Evolutionary conservation across 2,888 invertebrate genomes (phyloP), one percentile per base, ranked within the genome.

Genomic region (Aporophyla nigra): DNA sequence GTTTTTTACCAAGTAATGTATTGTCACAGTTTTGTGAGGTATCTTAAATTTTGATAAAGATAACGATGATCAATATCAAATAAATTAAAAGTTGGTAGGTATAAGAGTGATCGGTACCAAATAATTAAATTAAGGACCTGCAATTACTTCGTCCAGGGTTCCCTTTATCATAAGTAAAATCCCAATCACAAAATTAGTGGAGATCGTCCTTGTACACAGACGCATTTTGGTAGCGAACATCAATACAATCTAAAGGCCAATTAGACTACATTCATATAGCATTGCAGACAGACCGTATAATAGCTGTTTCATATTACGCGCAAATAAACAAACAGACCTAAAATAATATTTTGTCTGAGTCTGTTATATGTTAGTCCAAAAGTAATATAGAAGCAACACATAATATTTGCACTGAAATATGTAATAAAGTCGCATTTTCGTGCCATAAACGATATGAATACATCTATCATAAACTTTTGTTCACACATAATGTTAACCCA

Each of bases 401-500:
- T 68, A 72, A 75, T 76, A 87, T 87, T 76, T 79, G 61, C 72
- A 74, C 63, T 76, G 68, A 81, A 74, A 78, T 54, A 86, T 77
- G 68, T 86, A 76, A 84, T 86, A 86, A 86, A 76, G 62, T 54
- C 76, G 61, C 78, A 78, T 75, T 71, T 71, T 76, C 71, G 53
- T 75, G 63, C 61, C 68, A 70, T 69, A 76, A 65, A 79, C 65
- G 65, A 68, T 79, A 76, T 62, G 79, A 74, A 76, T 69, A 76
- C 78, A 82, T 79, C 75, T 85, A 74, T 79, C 83, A 86, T 76
- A 82, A 83, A 84, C 76, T 80, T 84, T 76, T 65, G 63, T 81
- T 71, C 72, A 65, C 80, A 83, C 69, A 62, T 59, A 79, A 79
- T 79, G 66, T 72, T 76, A 63, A 67, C 74, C 74, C 27, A 77